A percentile compares a stretch with the other conserved stretches of the same genome.
Evolutionary conservation across 2,113 vertebrate genomes (phyloP).

Genomic region (Melanostigma gelatinosum): DNA sequence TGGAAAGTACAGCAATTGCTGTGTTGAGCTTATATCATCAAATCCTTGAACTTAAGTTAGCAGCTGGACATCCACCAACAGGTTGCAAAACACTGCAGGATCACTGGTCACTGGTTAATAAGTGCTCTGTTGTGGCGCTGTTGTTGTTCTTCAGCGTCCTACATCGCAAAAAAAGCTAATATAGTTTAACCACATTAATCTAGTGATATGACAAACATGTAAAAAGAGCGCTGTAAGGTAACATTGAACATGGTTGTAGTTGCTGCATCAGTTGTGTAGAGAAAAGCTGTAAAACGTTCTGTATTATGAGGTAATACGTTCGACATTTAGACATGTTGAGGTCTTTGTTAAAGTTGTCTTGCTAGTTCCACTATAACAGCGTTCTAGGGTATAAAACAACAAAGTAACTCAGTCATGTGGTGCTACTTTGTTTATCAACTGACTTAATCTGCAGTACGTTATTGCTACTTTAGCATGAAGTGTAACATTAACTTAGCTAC

Average conservation of each 20-base stretch:
- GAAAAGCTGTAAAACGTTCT: too few species aligned
- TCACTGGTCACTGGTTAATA: conserved; percentile 27
- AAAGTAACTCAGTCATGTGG: background rate
- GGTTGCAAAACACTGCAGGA: conserved; percentile 10
- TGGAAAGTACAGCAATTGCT: background rate
- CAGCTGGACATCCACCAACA: background rate
- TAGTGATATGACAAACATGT: background rate
- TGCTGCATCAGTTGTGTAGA: background rate
- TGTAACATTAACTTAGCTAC: conserved; percentile 19
- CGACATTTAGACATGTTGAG: background rate
- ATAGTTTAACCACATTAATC: background rate
- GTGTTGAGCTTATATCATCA: background rate
- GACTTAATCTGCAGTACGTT: background rate
- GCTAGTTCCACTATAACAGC: background rate
- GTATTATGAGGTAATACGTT: too few species aligned
- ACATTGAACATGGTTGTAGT: background rate
- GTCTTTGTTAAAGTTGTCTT: background rate
- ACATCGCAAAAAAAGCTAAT: background rate
- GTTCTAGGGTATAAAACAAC: background rate
- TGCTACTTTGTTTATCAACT: background rate
- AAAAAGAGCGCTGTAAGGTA: background rate
- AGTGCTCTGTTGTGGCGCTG: background rate
- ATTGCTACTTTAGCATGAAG: background rate
- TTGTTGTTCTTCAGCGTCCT: background rate
- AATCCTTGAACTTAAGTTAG: background rate